Base-by-base conservation (phyloP, 2,113 vertebrate species). In the Accipiter virgatus region DNA sequence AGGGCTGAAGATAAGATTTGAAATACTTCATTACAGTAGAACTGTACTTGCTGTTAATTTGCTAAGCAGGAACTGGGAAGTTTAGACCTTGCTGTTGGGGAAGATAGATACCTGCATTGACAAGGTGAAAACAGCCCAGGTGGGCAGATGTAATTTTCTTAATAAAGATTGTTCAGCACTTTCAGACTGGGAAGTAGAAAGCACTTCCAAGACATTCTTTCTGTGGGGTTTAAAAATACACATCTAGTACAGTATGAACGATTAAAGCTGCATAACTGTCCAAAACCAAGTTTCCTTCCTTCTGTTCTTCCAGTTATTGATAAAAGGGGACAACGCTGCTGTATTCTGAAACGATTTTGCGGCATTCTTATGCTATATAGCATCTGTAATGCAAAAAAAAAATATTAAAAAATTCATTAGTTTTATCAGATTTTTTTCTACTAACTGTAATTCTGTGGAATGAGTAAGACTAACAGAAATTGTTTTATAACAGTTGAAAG, bases 401-500 rank as follows among this genome's bases (percentile, higher is more conserved):
- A n/a, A 11, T 6, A 16, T 19, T 19, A n/a, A 11, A 13, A 25
- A 15, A 10, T 29, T 19, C n/a, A 45, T 7, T 4, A 4, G 1
- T 65, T 58, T 42, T 61, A 14, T 21, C 3, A 0, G 13, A 16
- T 8, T 67, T 42, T 38, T 67, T 74, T 87, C 70, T 87, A 31
- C 34, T 82, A 50, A 42, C 11, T 84, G 25, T 47, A 77, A 45
- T 82, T 91, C 21, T 56, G 22, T 79, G 32, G 42, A 77, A 80
- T 58, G 23, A 58, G 5, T 40, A 62, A 82, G 12, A 80, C 82
- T 95, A 79, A 96, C 11, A 63, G 29, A 81, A 95, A 47, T 78
- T 93, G 47, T 96, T 94, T 94, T 86, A 20, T 70, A 88, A 81
- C 94, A 97, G 95, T 43, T 90, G 98, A 93, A 67, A 95, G 86